phyloP scores from a whole-genome alignment of 92 coral and sea anemone species.

The Zoanthus sansibaricus region DNA sequence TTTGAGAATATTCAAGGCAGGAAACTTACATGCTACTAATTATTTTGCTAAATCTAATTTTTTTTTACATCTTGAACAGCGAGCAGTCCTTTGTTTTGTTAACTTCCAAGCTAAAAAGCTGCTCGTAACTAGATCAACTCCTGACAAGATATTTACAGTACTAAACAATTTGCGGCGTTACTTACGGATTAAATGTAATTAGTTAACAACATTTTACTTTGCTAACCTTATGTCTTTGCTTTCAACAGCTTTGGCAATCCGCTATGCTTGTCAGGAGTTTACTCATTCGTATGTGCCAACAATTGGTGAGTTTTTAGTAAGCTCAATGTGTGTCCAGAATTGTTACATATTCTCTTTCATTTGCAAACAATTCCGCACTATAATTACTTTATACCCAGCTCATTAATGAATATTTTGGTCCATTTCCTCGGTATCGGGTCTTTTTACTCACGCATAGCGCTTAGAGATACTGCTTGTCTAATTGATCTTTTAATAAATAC shows the following conservation, averaged over 20 bases:
- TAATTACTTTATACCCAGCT: constrained; percentile 39
- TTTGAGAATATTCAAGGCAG: too few species aligned
- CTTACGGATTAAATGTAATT: neutral
- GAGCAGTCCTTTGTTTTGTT: too few species aligned
- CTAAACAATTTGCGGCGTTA: neutral
- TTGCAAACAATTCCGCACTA: constrained; percentile 33
- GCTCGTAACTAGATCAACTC: neutral
- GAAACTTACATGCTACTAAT: too few species aligned
- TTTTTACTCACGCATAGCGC: constrained; percentile 16
- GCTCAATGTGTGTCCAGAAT: neutral
- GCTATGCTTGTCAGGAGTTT: constrained; percentile 72
- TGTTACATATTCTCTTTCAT: neutral
- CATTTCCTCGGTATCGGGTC: constrained; percentile 18
- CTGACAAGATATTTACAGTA: constrained; percentile 12
- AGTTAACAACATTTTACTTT: neutral
- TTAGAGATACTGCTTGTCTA: neutral
- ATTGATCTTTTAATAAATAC: constrained; percentile 7
- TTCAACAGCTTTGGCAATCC: constrained; percentile 75
- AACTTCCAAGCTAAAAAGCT: too few species aligned
- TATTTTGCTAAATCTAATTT: too few species aligned
- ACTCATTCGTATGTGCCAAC: constrained; percentile 74
- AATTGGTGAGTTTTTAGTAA: constrained; percentile 66
- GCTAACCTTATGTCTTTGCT: constrained; percentile 19
- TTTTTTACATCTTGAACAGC: too few species aligned
- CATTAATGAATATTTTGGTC: constrained; percentile 38